Percentiles rank a stretch among this genome's conserved stretches.
Conservation (phyloP, 2,797 vertebrate species). For the Fundulus diaphanus region DNA sequence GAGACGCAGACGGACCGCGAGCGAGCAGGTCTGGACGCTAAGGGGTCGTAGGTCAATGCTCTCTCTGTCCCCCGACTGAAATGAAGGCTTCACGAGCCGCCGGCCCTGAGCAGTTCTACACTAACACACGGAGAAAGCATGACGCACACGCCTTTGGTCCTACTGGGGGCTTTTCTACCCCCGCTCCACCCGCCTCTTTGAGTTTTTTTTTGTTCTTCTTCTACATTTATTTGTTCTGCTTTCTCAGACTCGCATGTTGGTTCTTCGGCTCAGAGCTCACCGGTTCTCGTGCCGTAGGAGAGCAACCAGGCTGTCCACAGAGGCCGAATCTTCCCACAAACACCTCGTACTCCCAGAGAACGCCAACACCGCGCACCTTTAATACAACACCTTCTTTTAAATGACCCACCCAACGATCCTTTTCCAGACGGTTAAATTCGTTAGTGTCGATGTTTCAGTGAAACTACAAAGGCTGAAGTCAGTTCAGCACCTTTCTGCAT, state of each 20-base stretch:
- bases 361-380: background rate
- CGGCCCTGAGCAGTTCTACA: constrained; percentile 33
- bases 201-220: constrained; percentile 59
- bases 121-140: constrained; percentile 28
- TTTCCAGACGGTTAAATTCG: too few relatives aligned
- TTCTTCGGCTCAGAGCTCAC: background rate
- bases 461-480: background rate
- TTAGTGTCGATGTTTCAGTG: background rate
- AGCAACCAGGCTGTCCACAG: background rate
- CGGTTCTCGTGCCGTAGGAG: too few relatives aligned
- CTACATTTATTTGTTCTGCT: constrained; percentile 16
- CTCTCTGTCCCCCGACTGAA: constrained; percentile 21
- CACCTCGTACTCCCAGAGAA: constrained; percentile 13
- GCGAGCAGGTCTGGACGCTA: background rate
- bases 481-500: too few relatives aligned
- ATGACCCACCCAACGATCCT: too few relatives aligned
- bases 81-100: constrained; percentile 33
- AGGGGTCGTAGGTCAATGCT: background rate
- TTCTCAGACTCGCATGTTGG: constrained; percentile 18
- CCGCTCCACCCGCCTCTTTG: too few relatives aligned
- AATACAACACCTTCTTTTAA: too few relatives aligned
- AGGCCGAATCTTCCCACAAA: constrained; percentile 45
- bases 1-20: constrained; percentile 62
- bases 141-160: constrained; percentile 26
- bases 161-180: constrained; percentile 23